Evolutionary conservation across 2,888 invertebrate species (phyloP).

Genomic region (Drosophila birchii): DNA sequence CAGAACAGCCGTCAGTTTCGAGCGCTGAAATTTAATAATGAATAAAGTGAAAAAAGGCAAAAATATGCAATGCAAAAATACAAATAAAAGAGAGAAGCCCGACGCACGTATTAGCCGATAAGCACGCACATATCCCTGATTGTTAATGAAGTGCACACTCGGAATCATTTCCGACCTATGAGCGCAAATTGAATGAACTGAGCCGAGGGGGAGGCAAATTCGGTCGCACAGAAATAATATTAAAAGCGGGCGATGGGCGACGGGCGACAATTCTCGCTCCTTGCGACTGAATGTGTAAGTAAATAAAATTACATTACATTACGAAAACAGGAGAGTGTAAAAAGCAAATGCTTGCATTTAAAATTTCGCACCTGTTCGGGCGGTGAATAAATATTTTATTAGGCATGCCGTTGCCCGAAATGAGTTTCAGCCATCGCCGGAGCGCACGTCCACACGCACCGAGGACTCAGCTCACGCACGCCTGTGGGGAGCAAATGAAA

Average conservation of each 20-base stretch:
- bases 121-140: conserved; percentile 44
- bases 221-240: background rate
- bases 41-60: conserved; percentile 15
- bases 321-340: conserved; percentile 47
- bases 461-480: conserved; percentile 7
- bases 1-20: conserved; percentile 1
- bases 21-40: conserved; percentile 26
- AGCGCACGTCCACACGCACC: conserved; percentile 17
- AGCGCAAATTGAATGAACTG: conserved; percentile 35
- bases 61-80: conserved; percentile 18
- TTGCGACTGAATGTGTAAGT: conserved; percentile 27
- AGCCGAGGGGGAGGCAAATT: conserved; percentile 15
- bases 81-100: conserved; percentile 9
- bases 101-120: conserved; percentile 48
- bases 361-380: conserved; percentile 66
- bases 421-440: conserved; percentile 52
- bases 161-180: conserved; percentile 54
- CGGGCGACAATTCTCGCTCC: conserved; percentile 23
- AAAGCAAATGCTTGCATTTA: conserved; percentile 58
- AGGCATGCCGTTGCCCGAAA: conserved; percentile 45
- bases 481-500: conserved; percentile 45
- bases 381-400: conserved; percentile 72
- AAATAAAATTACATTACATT: conserved; percentile 46
- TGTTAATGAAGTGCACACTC: conserved; percentile 55
- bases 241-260: conserved; percentile 7